Percentiles rank a stretch among this genome's conserved stretches.
Conservation (phyloP, 2,797 vertebrate genomes). For the Crax fasciolata region DNA sequence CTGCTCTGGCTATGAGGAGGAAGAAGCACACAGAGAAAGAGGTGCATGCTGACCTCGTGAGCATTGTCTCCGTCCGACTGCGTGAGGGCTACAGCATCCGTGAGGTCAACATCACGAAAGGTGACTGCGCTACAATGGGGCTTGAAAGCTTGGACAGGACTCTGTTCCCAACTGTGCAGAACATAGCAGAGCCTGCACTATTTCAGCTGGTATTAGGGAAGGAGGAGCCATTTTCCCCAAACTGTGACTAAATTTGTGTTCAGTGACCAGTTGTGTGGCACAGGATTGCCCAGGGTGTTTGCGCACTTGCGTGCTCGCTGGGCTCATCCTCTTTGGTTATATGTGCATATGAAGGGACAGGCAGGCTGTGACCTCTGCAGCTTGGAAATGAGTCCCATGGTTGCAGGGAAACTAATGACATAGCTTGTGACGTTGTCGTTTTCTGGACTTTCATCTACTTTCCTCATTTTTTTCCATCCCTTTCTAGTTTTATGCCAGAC, state of each 20-base stretch:
- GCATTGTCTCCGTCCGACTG: constrained; percentile 94
- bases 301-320: neutral
- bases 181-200: too few relatives aligned
- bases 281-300: neutral
- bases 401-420: neutral
- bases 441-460: neutral
- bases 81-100: constrained; percentile 97
- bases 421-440: neutral
- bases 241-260: neutral
- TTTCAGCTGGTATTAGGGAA: neutral
- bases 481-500: neutral
- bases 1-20: constrained; percentile 92
- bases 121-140: constrained; percentile 73
- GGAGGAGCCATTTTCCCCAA: neutral
- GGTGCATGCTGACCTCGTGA: constrained; percentile 93
- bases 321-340: neutral
- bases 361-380: neutral
- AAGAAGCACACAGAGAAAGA: constrained; percentile 99
- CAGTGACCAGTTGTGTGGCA: rapidly evolving
- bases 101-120: constrained; percentile 95
- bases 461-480: neutral
- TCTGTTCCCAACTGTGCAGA: neutral
- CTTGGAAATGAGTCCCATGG: neutral
- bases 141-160: neutral
- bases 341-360: neutral